Conservation (phyloP, 2,113 vertebrate species). For the rabbit (Oryctolagus cuniculus) region mOryCun1.1 NC_091440.1:29165501-29166000, state of each 20-base stretch:
- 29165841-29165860: not conserved
- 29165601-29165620: not conserved
- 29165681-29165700: not conserved
- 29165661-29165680: not conserved
- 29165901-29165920: not conserved
- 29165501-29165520: not conserved
- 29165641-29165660: not conserved
- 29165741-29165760: not conserved
- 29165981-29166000: not conserved
- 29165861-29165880: not conserved
- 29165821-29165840: not conserved
- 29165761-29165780: not conserved
- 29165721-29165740: not conserved
- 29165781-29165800: not conserved
- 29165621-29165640: not conserved
- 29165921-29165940: not conserved
- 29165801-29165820: not conserved
- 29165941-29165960: not conserved
- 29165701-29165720: not conserved
- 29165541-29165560: not conserved
- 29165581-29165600: not conserved
- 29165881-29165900: not conserved
- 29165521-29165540: not conserved
- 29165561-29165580: not conserved
- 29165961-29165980: not conserved